A percentile compares a stretch with the other conserved stretches of the same genome.
Conservation (phyloP, 2,797 vertebrate genomes). For the Acipenser ruthenus region DNA sequence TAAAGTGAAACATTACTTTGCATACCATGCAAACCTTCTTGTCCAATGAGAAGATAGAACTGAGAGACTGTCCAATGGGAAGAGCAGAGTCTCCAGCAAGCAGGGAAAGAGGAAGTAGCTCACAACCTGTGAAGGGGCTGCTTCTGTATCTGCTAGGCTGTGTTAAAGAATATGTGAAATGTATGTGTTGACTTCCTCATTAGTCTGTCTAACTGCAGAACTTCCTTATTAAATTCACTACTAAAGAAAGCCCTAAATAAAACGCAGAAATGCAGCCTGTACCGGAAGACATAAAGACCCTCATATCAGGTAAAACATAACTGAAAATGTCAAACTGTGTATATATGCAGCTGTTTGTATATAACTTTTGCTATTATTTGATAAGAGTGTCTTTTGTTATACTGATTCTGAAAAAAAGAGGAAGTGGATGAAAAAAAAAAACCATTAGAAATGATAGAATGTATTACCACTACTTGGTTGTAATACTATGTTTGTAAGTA, state of each 20-base stretch:
- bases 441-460: too few species aligned
- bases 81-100: not conserved
- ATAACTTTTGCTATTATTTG: too few species aligned
- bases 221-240: conserved; percentile 32
- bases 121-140: not conserved
- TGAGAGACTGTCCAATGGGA: not conserved
- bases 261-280: conserved; percentile 42
- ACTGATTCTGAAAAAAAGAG: too few species aligned
- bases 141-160: not conserved
- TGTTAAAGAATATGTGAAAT: conserved; percentile 1
- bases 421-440: too few species aligned
- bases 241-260: conserved; percentile 19
- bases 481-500: too few species aligned
- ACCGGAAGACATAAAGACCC: conserved; percentile 55
- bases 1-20: not conserved
- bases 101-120: conserved; percentile 2
- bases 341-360: too few species aligned
- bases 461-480: too few species aligned
- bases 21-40: not conserved
- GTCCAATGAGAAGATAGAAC: conserved; percentile 4
- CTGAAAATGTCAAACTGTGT: too few species aligned
- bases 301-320: conserved; percentile 52
- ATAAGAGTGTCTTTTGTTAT: too few species aligned
- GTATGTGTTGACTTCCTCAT: conserved; percentile 18
- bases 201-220: conserved; percentile 19